phyloP scores from a whole-genome alignment of 2,113 vertebrate species.

The Rallus limicola region DNA sequence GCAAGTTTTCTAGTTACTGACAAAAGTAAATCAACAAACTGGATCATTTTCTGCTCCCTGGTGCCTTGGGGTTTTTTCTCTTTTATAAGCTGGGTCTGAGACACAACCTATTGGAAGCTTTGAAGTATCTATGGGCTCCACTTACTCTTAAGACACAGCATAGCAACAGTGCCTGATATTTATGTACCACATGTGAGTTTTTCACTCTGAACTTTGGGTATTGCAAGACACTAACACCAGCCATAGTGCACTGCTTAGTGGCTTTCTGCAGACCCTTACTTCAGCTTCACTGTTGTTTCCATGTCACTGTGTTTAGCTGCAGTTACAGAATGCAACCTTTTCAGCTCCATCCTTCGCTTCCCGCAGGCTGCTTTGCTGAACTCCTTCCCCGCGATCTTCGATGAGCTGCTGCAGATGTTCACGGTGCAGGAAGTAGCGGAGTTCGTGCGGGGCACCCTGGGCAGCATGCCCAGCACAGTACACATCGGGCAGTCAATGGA shows the following conservation, averaged over 20 bases:
- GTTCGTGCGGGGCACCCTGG: conserved; percentile 92
- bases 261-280: background rate
- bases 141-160: background rate
- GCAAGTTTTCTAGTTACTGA: background rate
- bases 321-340: background rate
- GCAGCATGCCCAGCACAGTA: conserved; percentile 94
- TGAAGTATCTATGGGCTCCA: background rate
- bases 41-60: background rate
- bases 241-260: fast-evolving
- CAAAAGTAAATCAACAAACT: background rate
- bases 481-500: conserved; percentile 97
- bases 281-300: background rate
- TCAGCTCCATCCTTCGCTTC: background rate
- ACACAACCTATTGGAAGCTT: background rate
- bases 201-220: background rate
- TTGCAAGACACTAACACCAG: background rate
- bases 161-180: background rate
- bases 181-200: fast-evolving
- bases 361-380: conserved; percentile 91
- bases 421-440: conserved; percentile 95
- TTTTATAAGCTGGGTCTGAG: background rate
- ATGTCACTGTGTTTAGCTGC: background rate
- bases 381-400: conserved; percentile 96
- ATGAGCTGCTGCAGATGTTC: conserved; percentile 98
- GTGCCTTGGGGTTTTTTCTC: background rate